These are phyloP conservation scores for Valencia hispanica DNA, from an alignment of 2,797 vertebrate genomes.

Conservation along the genomic window DNA sequence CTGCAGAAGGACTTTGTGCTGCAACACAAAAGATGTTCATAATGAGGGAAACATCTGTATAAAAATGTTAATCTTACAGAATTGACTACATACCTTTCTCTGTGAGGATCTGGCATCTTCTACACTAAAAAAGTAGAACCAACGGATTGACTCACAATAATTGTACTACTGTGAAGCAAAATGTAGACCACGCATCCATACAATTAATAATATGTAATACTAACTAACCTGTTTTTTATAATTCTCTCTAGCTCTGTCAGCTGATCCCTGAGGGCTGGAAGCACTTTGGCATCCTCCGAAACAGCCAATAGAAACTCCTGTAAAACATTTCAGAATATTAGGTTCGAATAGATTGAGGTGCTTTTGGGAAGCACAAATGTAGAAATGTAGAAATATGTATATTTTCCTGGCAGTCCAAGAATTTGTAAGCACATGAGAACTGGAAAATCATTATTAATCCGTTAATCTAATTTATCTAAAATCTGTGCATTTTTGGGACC, in stretches of 20 bases:
- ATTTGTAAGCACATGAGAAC: not conserved
- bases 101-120: slow-evolving; percentile 88
- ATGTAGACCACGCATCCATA: not conserved
- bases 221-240: slow-evolving; percentile 90
- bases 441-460: not conserved
- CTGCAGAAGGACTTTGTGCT: slow-evolving; percentile 96
- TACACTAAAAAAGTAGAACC: slow-evolving; percentile 73
- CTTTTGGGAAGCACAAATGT: not conserved
- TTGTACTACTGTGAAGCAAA: not conserved
- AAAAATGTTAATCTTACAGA: slow-evolving; percentile 1
- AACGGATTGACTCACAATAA: not conserved
- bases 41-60: not conserved
- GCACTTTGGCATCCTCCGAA: slow-evolving; percentile 88
- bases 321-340: slow-evolving; percentile 63
- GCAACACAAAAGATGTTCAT: slow-evolving; percentile 40
- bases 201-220: not conserved
- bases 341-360: not conserved
- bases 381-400: not conserved
- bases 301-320: slow-evolving; percentile 95
- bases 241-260: slow-evolving; percentile 89
- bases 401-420: not conserved
- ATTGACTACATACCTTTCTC: slow-evolving; percentile 86
- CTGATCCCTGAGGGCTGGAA: slow-evolving; percentile 90
- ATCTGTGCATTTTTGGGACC: not conserved
- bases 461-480: not conserved